Percentiles rank a stretch among this genome's conserved stretches.
phyloP scores from a whole-genome alignment of 1,140 invertebrate genomes.

The Idris sp. region DNA sequence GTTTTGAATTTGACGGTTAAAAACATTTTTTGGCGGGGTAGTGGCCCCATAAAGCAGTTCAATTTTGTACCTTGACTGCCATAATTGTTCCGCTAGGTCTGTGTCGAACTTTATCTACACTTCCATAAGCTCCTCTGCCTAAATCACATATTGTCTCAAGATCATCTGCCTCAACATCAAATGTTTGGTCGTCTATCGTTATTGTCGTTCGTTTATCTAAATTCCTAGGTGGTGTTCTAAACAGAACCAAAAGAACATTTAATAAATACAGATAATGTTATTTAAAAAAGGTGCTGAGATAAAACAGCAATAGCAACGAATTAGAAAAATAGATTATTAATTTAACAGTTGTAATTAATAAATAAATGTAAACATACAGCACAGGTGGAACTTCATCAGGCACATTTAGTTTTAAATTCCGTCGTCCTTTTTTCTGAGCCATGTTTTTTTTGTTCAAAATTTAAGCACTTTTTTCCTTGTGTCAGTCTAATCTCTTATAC shows the following conservation, averaged over 20 bases:
- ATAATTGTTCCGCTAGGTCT: slow-evolving; percentile 92
- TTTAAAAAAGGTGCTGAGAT: too few species aligned
- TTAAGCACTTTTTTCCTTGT: not conserved
- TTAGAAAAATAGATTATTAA: too few species aligned
- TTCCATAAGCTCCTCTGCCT: slow-evolving; percentile 96
- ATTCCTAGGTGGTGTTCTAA: slow-evolving; percentile 88
- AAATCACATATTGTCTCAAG: slow-evolving; percentile 91
- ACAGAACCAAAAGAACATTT: too few species aligned
- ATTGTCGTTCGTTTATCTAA: slow-evolving; percentile 91
- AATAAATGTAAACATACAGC: slow-evolving; percentile 50
- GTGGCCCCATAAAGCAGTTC: too few species aligned
- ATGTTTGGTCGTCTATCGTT: slow-evolving; percentile 90
- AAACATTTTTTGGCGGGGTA: too few species aligned
- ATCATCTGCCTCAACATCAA: slow-evolving; percentile 94
- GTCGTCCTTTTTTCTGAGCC: slow-evolving; percentile 43
- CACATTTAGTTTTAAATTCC: slow-evolving; percentile 52
- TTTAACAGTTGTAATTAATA: too few species aligned
- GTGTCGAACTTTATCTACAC: slow-evolving; percentile 97
- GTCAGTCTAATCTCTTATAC: slow-evolving; percentile 11
- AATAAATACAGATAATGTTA: too few species aligned
- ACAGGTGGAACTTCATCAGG: slow-evolving; percentile 37
- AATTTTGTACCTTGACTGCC: slow-evolving; percentile 97
- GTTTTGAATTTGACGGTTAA: too few species aligned
- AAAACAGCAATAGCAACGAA: too few species aligned
- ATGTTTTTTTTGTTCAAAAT: slow-evolving; percentile 30